Evolutionary conservation across 2,113 vertebrate species (phyloP).

Genomic region (Xerus inauris): DNA sequence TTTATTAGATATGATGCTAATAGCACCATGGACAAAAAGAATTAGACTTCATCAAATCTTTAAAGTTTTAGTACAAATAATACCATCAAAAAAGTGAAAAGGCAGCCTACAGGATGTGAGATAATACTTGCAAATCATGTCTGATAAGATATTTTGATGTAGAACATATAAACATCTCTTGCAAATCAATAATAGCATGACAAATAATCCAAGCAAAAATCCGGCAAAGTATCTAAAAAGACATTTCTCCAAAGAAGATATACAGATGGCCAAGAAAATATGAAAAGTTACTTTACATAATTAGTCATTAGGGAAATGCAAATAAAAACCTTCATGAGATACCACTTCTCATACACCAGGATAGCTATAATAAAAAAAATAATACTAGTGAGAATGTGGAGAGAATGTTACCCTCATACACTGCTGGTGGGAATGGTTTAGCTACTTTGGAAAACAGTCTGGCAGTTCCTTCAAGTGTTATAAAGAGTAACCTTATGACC

Average conservation of each 20-base stretch:
- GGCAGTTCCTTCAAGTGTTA: slow-evolving; percentile 15
- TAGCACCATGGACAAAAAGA: background rate
- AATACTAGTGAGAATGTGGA: background rate
- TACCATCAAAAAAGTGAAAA: background rate
- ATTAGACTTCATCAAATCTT: slow-evolving; percentile 26
- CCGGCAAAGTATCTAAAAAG: slow-evolving; percentile 33
- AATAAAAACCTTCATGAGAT: background rate
- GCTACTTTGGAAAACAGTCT: background rate
- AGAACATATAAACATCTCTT: slow-evolving; percentile 45
- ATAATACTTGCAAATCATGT: slow-evolving; percentile 43
- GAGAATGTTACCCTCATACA: background rate
- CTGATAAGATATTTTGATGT: slow-evolving; percentile 8
- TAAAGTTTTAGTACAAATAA: slow-evolving; percentile 9
- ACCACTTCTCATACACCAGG: background rate
- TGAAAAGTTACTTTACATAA: background rate
- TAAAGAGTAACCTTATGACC: background rate
- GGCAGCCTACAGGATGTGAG: background rate
- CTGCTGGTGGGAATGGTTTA: background rate
- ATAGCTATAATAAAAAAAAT: background rate
- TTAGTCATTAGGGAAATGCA: slow-evolving; percentile 27
- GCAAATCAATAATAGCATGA: slow-evolving; percentile 54
- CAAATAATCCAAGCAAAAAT: slow-evolving; percentile 43
- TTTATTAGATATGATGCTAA: slow-evolving; percentile 29
- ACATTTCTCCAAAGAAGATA: slow-evolving; percentile 47
- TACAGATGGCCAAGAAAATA: background rate